Percentiles rank a stretch among this genome's conserved stretches.
phyloP scores from a whole-genome alignment of 2,113 vertebrate species.

The Dolichallabes microphthalmus region DNA sequence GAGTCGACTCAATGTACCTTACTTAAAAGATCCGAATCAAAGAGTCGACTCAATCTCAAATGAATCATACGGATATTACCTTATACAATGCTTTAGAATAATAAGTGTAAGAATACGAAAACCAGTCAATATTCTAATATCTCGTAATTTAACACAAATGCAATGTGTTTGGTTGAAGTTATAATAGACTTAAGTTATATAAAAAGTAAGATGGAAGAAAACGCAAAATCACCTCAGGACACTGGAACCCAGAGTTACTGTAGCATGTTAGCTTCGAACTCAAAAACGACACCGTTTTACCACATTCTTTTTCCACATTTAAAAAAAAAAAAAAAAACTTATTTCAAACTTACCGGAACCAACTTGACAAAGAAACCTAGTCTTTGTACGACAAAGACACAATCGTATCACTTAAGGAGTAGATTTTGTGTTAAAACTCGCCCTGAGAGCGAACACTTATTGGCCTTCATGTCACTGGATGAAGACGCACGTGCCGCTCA shows the following conservation, averaged over 20 bases:
- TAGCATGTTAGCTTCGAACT: background rate
- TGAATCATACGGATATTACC: background rate
- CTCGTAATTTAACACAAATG: too few relatives aligned
- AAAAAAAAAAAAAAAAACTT: too few relatives aligned
- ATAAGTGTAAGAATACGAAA: background rate
- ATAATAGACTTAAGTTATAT: background rate
- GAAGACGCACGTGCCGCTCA: background rate
- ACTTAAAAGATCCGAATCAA: background rate
- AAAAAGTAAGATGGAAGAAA: too few relatives aligned
- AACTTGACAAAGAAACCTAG: background rate
- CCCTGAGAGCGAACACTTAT: background rate
- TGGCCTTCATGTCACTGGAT: too few relatives aligned
- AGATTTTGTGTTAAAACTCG: background rate
- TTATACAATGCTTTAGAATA: background rate
- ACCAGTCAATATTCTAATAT: background rate
- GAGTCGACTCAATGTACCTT: background rate
- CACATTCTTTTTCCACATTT: too few relatives aligned
- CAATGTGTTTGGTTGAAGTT: background rate
- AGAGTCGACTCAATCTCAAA: background rate
- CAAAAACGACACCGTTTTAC: background rate
- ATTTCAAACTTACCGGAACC: background rate
- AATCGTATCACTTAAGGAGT: background rate
- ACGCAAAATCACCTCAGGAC: background rate
- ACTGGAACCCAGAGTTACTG: background rate
- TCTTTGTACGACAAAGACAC: background rate